These are phyloP conservation scores for Albula goreensis DNA, from an alignment of 2,113 vertebrate species.

Conservation along the genomic window DNA sequence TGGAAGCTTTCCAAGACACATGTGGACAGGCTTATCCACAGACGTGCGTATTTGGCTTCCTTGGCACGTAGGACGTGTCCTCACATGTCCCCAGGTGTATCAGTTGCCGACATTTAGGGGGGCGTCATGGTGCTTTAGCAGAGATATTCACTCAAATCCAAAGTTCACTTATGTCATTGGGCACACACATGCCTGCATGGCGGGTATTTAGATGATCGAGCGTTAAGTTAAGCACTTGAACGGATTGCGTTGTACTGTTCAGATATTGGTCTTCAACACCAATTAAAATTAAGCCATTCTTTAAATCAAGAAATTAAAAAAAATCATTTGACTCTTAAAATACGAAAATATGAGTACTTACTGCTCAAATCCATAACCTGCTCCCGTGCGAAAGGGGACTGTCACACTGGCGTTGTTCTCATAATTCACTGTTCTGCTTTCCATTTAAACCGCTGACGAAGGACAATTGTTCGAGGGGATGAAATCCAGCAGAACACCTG, in stretches of 20 bases:
- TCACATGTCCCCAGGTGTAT: too few relatives aligned
- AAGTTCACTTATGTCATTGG: background rate
- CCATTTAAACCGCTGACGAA: conserved; percentile 19
- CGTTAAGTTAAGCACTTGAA: background rate
- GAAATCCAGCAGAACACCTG: background rate
- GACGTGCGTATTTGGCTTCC: too few relatives aligned
- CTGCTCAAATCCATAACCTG: conserved; percentile 58
- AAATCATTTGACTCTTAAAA: background rate
- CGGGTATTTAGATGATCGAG: too few relatives aligned
- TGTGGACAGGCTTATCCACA: too few relatives aligned
- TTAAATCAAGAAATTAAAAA: background rate
- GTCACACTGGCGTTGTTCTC: background rate
- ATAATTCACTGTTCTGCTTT: conserved; percentile 5
- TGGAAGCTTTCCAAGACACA: too few relatives aligned
- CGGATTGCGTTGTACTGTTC: background rate
- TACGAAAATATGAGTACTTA: conserved; percentile 40
- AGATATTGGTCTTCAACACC: background rate
- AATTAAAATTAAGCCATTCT: background rate
- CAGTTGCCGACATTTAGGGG: too few relatives aligned
- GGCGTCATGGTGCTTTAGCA: too few relatives aligned
- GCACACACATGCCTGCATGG: too few relatives aligned
- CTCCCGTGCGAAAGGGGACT: conserved; percentile 36
- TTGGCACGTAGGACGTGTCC: too few relatives aligned
- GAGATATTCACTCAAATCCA: too few relatives aligned
- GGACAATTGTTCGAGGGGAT: background rate